Conservation (phyloP, 64 coral and sea anemone genomes). For the Acropora yongei region DNA sequence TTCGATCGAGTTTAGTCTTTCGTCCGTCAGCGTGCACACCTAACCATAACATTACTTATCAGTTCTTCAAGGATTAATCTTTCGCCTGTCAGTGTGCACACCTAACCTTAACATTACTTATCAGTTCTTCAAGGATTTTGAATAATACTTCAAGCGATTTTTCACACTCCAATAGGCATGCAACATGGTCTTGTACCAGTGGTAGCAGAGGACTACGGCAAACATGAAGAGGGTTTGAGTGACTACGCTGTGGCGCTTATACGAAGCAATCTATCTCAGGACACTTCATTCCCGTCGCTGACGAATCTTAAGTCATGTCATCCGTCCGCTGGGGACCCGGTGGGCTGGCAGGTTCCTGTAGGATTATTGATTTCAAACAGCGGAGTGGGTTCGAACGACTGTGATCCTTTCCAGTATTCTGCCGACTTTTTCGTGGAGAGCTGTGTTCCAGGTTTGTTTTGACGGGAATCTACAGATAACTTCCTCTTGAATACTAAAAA, state of each 20-base stretch:
- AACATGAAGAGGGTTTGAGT: not conserved
- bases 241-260: constrained; percentile 51
- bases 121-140: no score
- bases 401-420: constrained; percentile 33
- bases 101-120: no score
- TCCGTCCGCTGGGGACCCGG: constrained; percentile 53
- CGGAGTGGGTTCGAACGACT: constrained; percentile 9
- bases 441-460: constrained; percentile 63
- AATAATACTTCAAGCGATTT: no score
- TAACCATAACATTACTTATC: no score
- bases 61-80: no score
- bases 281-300: constrained; percentile 10
- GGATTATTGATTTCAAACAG: constrained; percentile 20
- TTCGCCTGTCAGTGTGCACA: no score
- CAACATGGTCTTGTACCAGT: constrained; percentile 47
- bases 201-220: constrained; percentile 55
- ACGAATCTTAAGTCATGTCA: constrained; percentile 45
- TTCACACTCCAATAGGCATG: not conserved
- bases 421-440: constrained; percentile 57
- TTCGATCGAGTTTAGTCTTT: not conserved
- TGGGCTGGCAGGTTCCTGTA: constrained; percentile 38
- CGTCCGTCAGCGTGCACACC: no score
- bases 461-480: no score
- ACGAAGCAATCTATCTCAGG: constrained; percentile 2
- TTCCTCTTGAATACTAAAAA: no score